Percentiles rank a stretch among this genome's conserved stretches.
Conservation (phyloP, 92 coral and sea anemone species). For the Actinernus sp. region DNA sequence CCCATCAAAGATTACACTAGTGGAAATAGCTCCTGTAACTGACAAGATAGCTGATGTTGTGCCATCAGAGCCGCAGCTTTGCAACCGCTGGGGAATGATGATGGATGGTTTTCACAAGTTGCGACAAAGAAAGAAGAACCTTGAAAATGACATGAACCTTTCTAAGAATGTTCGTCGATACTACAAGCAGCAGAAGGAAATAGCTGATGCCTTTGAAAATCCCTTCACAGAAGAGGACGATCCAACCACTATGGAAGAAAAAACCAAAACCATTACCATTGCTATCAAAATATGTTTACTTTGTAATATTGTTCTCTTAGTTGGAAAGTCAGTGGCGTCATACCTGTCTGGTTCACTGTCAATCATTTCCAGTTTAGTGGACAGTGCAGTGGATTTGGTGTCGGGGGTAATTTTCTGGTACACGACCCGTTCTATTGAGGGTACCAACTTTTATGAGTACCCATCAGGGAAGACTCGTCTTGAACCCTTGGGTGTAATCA, state of each 20-base stretch:
- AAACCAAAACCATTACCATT: conserved; percentile 18
- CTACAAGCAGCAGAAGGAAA: conserved; percentile 78
- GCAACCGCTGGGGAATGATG: background rate
- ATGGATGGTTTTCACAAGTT: background rate
- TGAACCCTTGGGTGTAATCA: conserved; percentile 87
- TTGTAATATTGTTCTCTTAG: conserved; percentile 69
- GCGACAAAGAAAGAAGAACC: background rate
- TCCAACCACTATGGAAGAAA: background rate
- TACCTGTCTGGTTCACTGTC: conserved; percentile 95
- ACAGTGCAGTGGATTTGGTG: conserved; percentile 92
- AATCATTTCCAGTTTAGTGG: conserved; percentile 96
- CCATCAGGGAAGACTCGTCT: conserved; percentile 94
- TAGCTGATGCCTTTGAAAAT: conserved; percentile 48
- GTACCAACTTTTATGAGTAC: conserved; percentile 88
- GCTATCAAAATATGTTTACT: conserved; percentile 77
- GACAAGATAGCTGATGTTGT: conserved; percentile 50
- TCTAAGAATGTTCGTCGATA: conserved; percentile 84
- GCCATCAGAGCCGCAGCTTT: background rate
- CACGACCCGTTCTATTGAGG: conserved; percentile 81
- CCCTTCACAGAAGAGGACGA: conserved; percentile 15
- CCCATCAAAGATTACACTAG: conserved; percentile 74
- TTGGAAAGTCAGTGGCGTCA: conserved; percentile 85
- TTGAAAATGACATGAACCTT: conserved; percentile 2
- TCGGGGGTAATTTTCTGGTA: conserved; percentile 90
- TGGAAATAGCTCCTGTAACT: conserved; percentile 86